These are phyloP conservation scores for Calidris pygmaea DNA, from an alignment of 2,113 vertebrate species.

Conservation along the genomic window DNA sequence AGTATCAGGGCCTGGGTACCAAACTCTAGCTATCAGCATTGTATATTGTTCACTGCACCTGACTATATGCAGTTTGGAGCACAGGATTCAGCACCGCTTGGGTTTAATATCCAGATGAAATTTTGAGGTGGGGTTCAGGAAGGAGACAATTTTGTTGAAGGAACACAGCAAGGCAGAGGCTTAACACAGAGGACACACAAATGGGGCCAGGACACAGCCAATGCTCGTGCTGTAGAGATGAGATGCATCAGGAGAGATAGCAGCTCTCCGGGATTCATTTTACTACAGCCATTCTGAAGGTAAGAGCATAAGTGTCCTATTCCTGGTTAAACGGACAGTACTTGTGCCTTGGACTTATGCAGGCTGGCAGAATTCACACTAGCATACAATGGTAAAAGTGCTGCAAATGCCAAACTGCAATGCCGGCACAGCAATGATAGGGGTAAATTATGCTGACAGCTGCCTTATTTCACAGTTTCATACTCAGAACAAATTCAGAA, in stretches of 20 bases:
- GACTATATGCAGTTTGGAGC: background rate
- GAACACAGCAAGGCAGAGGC: background rate
- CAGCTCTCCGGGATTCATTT: background rate
- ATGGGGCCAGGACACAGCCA: background rate
- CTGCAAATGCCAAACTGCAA: background rate
- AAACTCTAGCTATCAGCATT: background rate
- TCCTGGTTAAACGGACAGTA: background rate
- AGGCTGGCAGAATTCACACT: background rate
- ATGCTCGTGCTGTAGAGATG: rapidly evolving
- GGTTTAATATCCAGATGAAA: background rate
- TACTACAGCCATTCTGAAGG: background rate
- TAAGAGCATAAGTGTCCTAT: background rate
- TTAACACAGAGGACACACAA: background rate
- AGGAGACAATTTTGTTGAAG: background rate
- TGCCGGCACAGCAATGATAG: background rate
- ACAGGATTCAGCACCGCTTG: background rate
- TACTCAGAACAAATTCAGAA: constrained; percentile 15
- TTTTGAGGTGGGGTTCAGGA: background rate
- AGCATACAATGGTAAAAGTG: background rate
- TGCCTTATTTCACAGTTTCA: constrained; percentile 17
- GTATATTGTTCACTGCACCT: rapidly evolving
- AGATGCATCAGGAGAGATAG: background rate
- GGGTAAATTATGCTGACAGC: constrained; percentile 6
- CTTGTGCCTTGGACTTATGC: background rate
- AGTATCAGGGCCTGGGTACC: background rate